Conservation (phyloP, 2,888 invertebrate species). For the Agrypnus murinus region DNA sequence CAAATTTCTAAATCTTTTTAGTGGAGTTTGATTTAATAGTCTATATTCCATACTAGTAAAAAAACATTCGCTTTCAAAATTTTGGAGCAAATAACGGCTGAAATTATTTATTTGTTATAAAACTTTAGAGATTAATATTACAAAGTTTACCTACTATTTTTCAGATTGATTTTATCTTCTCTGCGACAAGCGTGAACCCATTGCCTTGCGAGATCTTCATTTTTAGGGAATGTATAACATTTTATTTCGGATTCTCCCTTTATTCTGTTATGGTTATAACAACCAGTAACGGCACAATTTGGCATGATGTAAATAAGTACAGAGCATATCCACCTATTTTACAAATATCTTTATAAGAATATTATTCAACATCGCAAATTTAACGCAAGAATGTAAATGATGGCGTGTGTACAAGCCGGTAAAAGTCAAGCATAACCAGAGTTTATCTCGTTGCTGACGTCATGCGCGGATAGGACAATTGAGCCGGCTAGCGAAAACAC, state of each 20-base stretch:
- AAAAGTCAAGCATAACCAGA: no score
- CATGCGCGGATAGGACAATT: background rate
- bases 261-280: background rate
- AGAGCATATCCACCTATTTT: background rate
- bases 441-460: slow-evolving; percentile 13
- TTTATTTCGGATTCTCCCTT: background rate
- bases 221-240: slow-evolving; percentile 11
- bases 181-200: slow-evolving; percentile 1
- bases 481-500: background rate
- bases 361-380: background rate
- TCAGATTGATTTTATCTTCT: slow-evolving; percentile 8
- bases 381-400: no score
- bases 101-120: background rate
- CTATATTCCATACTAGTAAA: slow-evolving; percentile 8
- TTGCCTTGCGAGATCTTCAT: background rate
- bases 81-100: slow-evolving; percentile 7
- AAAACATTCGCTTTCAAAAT: slow-evolving; percentile 11
- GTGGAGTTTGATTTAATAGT: background rate
- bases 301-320: background rate
- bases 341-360: slow-evolving; percentile 5
- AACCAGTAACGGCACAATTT: background rate
- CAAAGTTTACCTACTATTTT: background rate
- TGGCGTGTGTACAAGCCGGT: no score
- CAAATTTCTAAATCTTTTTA: slow-evolving; percentile 4
- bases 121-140: background rate